phyloP scores from a whole-genome alignment of 2,797 vertebrate species.

The Microctenopoma stevenorrisi region DNA sequence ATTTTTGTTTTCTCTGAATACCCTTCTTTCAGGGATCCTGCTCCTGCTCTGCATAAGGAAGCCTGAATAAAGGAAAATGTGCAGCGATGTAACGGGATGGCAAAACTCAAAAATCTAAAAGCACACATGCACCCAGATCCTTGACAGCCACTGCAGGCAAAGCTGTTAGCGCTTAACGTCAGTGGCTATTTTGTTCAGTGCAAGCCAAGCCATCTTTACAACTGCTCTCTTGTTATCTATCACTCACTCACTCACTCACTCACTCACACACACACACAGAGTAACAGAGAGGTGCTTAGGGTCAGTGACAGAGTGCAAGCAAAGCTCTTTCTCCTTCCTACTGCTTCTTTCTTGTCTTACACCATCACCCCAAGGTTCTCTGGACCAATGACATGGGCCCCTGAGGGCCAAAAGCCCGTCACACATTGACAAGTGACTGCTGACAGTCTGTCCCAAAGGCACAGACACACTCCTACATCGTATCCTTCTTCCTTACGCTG shows the following conservation, averaged over 20 bases:
- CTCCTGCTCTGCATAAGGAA: background rate
- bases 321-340: constrained; percentile 57
- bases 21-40: too few relatives aligned
- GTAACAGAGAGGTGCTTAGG: constrained; percentile 61
- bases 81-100: background rate
- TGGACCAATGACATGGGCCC: constrained; percentile 62
- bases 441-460: constrained; percentile 66
- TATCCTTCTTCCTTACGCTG: constrained; percentile 4
- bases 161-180: constrained; percentile 33
- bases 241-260: constrained; percentile 15
- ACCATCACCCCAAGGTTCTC: constrained; percentile 54
- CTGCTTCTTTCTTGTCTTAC: constrained; percentile 48
- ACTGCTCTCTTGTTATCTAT: constrained; percentile 11
- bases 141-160: constrained; percentile 55
- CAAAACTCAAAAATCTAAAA: background rate
- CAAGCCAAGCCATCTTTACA: constrained; percentile 41
- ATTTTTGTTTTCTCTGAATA: too few relatives aligned
- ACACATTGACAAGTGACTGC: constrained; percentile 60
- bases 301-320: constrained; percentile 75
- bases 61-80: background rate
- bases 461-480: constrained; percentile 17
- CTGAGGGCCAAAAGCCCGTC: constrained; percentile 60
- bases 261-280: constrained; percentile 10
- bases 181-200: constrained; percentile 50
- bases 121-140: constrained; percentile 19